A percentile compares a stretch with the other conserved stretches of the same genome.
These are phyloP conservation scores for Crossaster papposus DNA, from an alignment of 53 echinoderm and acorn worm genomes.

Conservation along the genomic window DNA sequence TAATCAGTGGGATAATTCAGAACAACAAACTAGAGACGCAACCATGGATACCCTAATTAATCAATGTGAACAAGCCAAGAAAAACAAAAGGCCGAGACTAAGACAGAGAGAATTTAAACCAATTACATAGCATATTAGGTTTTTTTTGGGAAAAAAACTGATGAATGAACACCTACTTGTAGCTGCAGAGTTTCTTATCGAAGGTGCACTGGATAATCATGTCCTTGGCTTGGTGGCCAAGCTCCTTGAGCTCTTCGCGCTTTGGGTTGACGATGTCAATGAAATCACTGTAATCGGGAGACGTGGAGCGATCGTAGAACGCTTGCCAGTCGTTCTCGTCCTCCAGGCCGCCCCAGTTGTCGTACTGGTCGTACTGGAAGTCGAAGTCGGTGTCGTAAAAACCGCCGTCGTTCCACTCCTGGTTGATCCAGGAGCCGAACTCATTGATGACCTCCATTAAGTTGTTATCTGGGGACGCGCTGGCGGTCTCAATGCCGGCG, in stretches of 20 bases:
- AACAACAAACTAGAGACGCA: too few species aligned
- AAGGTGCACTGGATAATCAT: slow-evolving; percentile 87
- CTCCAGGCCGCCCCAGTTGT: slow-evolving; percentile 57
- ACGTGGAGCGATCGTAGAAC: slow-evolving; percentile 68
- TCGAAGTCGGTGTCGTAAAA: slow-evolving; percentile 1
- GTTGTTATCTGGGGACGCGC: not conserved
- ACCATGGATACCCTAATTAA: too few species aligned
- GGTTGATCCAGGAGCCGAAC: not conserved
- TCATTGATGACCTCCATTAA: not conserved
- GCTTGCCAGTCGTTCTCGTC: slow-evolving; percentile 74
- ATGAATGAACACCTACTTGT: slow-evolving; percentile 68
- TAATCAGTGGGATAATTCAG: too few species aligned
- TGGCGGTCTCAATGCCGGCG: not conserved
- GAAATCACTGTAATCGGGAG: slow-evolving; percentile 78
- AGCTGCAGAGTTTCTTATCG: slow-evolving; percentile 74
- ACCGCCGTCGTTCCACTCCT: slow-evolving; percentile 34
- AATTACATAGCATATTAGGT: too few species aligned
- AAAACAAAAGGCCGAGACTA: too few species aligned
- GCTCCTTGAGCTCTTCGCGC: slow-evolving; percentile 61
- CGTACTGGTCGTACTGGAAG: slow-evolving; percentile 63
- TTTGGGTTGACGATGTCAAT: slow-evolving; percentile 80
- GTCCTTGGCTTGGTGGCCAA: slow-evolving; percentile 83
- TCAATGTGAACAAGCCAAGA: too few species aligned
- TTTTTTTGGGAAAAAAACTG: too few species aligned
- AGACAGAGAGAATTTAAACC: too few species aligned